phyloP scores from a whole-genome alignment of 2,113 vertebrate genomes.

The Onychostruthus taczanowskii region DNA sequence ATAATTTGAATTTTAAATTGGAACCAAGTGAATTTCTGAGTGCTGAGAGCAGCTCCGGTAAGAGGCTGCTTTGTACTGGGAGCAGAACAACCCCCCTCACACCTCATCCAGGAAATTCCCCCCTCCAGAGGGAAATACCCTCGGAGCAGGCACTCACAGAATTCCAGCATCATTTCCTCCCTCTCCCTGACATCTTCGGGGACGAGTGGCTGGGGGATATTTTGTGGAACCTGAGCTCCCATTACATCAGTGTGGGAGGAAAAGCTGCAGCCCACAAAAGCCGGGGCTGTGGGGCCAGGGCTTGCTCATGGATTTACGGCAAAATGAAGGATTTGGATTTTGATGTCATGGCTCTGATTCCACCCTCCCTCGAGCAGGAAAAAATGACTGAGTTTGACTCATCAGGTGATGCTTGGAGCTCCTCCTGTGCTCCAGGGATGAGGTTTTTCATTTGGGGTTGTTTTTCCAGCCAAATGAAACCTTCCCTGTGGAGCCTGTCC shows the following conservation, averaged over 20 bases:
- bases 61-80: slow-evolving; percentile 34
- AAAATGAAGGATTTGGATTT: not conserved
- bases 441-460: not conserved
- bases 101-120: slow-evolving; percentile 48
- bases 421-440: not conserved
- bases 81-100: not conserved
- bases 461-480: not conserved
- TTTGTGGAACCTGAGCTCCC: not conserved
- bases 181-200: not conserved
- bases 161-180: slow-evolving; percentile 29
- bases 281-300: not conserved
- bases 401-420: not conserved
- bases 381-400: not conserved
- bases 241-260: not conserved
- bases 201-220: not conserved
- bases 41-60: not conserved
- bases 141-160: not conserved
- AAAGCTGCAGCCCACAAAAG: not conserved
- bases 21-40: not conserved
- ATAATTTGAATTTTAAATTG: not conserved
- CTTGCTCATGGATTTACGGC: not conserved
- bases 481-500: not conserved
- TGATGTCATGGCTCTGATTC: not conserved
- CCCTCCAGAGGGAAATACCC: slow-evolving; percentile 21
- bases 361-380: not conserved